phyloP scores from a whole-genome alignment of 2,888 invertebrate species.

The Schizaphis graminum region DNA sequence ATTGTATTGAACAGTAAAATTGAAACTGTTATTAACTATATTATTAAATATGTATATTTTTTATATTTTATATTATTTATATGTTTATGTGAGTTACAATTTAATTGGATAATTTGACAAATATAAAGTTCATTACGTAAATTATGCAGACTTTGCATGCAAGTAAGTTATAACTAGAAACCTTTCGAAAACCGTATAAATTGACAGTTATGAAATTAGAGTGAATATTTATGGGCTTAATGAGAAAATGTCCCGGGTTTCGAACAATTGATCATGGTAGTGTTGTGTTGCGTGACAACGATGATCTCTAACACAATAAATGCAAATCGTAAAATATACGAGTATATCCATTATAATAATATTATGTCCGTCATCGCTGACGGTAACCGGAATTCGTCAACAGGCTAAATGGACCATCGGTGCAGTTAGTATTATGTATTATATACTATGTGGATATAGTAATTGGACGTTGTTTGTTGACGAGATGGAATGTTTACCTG shows the following conservation, averaged over 20 bases:
- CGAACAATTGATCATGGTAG: neutral
- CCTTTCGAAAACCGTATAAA: neutral
- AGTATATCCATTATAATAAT: slow-evolving; percentile 20
- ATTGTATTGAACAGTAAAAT: neutral
- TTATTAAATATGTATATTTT: neutral
- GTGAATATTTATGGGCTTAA: slow-evolving; percentile 10
- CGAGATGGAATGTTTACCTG: neutral
- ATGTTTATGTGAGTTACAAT: neutral
- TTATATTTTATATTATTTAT: neutral
- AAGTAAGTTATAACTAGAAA: neutral
- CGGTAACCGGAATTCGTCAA: neutral
- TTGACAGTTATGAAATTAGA: slow-evolving; percentile 12
- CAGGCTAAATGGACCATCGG: neutral
- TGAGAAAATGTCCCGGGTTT: slow-evolving; percentile 2
- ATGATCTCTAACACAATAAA: slow-evolving; percentile 6
- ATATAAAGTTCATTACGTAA: slow-evolving; percentile 14
- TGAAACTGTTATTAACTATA: neutral
- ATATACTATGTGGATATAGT: neutral
- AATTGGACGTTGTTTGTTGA: neutral
- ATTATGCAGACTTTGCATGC: neutral
- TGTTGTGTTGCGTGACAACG: neutral
- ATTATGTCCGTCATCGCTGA: neutral
- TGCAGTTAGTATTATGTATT: neutral
- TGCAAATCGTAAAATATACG: neutral
- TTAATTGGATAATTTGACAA: neutral